phyloP scores from a whole-genome alignment of 2,113 vertebrate genomes.

The Ictalurus punctatus region DNA sequence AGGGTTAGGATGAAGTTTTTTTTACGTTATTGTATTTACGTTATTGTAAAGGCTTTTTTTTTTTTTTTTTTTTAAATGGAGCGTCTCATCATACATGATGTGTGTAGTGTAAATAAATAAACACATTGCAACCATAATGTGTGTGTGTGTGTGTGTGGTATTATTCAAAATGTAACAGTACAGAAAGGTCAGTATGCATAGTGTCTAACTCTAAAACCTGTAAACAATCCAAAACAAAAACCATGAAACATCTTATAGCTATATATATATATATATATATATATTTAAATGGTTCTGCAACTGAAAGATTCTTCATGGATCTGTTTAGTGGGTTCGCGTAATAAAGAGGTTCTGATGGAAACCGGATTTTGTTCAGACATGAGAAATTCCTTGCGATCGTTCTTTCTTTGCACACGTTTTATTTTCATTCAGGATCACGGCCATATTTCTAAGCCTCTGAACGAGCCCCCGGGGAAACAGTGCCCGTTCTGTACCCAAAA shows the following conservation, averaged over 20 bases:
- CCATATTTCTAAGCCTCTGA: neutral
- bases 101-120: neutral
- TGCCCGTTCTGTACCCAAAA: neutral
- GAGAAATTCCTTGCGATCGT: neutral
- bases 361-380: neutral
- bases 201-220: neutral
- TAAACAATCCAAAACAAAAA: neutral
- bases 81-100: neutral
- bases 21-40: too few relatives aligned
- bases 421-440: neutral
- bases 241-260: neutral
- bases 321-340: neutral
- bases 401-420: neutral
- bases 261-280: too few relatives aligned
- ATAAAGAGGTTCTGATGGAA: neutral
- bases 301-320: neutral
- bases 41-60: too few relatives aligned
- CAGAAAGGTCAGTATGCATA: too few relatives aligned
- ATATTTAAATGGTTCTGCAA: too few relatives aligned
- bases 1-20: too few relatives aligned
- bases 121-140: neutral
- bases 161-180: too few relatives aligned
- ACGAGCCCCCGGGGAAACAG: neutral
- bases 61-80: too few relatives aligned
- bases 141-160: neutral